phyloP scores from a whole-genome alignment of 2,888 invertebrate genomes.

The Sinelater perroti region DNA sequence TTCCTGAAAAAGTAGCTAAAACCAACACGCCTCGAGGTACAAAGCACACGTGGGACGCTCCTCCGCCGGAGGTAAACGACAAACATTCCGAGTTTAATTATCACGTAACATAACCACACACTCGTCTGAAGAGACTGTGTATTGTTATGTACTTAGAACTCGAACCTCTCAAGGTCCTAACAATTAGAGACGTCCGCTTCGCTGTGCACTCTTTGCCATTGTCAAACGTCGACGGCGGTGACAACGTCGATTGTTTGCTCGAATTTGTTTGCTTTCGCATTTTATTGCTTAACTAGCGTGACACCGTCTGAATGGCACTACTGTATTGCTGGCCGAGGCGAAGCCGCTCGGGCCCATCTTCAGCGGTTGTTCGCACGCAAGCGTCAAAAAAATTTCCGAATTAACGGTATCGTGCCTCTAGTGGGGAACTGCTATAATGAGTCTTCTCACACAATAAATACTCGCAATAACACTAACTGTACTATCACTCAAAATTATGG shows the following conservation, averaged over 20 bases:
- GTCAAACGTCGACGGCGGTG: conserved; percentile 29
- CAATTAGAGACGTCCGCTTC: conserved; percentile 39
- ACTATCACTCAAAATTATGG: no score
- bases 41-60: conserved; percentile 40
- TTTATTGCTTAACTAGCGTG: conserved; percentile 34
- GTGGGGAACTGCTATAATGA: no score
- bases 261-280: conserved; percentile 40
- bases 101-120: conserved; percentile 42
- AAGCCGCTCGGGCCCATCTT: background rate
- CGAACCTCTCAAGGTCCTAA: conserved; percentile 43
- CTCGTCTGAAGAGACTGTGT: conserved; percentile 37
- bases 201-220: conserved; percentile 32
- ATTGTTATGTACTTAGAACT: conserved; percentile 45
- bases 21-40: conserved; percentile 30
- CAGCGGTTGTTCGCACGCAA: no score
- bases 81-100: conserved; percentile 44
- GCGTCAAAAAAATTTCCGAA: no score
- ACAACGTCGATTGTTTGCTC: conserved; percentile 41
- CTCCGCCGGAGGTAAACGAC: conserved; percentile 35
- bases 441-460: no score
- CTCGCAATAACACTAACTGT: no score
- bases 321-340: conserved; percentile 13
- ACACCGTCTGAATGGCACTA: conserved; percentile 32
- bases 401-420: no score
- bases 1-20: conserved; percentile 33